Evolutionary conservation across 2,797 vertebrate genomes (phyloP).

Genomic region (Sebastes trivittatus): DNA sequence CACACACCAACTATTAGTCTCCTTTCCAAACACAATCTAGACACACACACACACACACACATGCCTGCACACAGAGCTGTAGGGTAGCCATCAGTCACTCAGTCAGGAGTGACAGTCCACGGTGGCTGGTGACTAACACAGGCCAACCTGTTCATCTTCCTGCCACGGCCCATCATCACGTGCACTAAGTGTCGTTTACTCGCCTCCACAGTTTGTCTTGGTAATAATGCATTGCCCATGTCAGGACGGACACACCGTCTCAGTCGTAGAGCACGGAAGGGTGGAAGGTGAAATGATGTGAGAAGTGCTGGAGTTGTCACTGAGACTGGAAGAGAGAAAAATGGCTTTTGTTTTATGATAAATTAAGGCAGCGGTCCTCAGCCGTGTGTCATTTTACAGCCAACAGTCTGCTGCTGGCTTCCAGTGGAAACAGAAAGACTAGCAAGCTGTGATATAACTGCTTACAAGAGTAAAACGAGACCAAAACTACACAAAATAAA

Average conservation of each 20-base stretch:
- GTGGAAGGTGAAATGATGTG: conserved; percentile 35
- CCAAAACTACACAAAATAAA: not conserved
- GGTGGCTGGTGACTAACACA: conserved; percentile 55
- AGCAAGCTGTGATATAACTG: not conserved
- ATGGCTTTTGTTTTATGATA: conserved; percentile 29
- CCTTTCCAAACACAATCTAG: not conserved
- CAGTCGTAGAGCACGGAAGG: not conserved
- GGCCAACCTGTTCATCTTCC: conserved; percentile 76
- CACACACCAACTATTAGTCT: not conserved
- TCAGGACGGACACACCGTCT: conserved; percentile 33
- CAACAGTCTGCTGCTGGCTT: not conserved
- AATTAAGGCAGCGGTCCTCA: conserved; percentile 9
- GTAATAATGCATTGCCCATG: conserved; percentile 44
- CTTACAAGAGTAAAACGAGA: not conserved
- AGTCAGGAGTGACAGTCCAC: conserved; percentile 44
- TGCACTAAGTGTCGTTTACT: conserved; percentile 39
- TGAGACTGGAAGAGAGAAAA: conserved; percentile 14
- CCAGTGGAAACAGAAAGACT: not conserved
- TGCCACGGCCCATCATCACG: conserved; percentile 72
- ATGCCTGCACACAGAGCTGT: not conserved
- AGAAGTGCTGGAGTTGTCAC: conserved; percentile 30
- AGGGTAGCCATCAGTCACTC: conserved; percentile 44
- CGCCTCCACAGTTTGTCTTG: conserved; percentile 32
- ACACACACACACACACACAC: not conserved
- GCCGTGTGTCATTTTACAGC: not conserved